Evolutionary conservation across 1,140 invertebrate species (phyloP), one percentile per base, ranked within the genome.

Genomic region (silkworm (Bombyx mori)): DNA sequence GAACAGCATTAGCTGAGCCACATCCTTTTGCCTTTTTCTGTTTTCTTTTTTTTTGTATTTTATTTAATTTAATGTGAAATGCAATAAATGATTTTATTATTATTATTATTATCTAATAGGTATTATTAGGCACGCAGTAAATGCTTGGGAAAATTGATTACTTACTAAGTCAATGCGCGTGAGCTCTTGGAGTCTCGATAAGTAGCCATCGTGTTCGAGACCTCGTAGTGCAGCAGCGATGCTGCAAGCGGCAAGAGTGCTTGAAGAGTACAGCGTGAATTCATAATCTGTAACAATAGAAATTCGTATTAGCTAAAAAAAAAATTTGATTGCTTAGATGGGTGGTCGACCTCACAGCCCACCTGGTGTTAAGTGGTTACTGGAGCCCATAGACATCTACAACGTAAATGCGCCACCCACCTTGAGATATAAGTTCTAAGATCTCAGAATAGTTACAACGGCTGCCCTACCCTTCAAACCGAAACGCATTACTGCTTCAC

Each of bases 221-320:
- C 94, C 95, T 63, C 92, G 91, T 35, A 96, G 88, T 44, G 95
- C 95, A 10, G 95, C 94, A 1, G 94, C 94, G 50, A 98, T 91
- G 76, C 94, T 93, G 42, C 95, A 94, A 8, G 94, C 93, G 26
- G 96, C 96, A 54, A 97, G 93, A 76, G 95, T 95, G 71, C 95
- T 97, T 9, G 96, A 93, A 47, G 95, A 92, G 79, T 95, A 95
- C 84, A 93, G 90, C 12, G 93, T 94, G 82, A 97, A 98, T 72
- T 94, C 92, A 83, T 94, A 95, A 88, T 97, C 96, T 97, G 92
- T 88, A 91, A 83, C 85, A 87, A 88, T 80, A 71, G 69, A 77
- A 74, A 61, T 56, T 56, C 6, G 18, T 22, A n/a, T 43, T 9
- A 44, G 44, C 18, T 54, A 22, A 18, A 18, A 18, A 18, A 18